phyloP scores from a whole-genome alignment of 53 echinoderm and acorn worm genomes.

The Crossaster papposus region DNA sequence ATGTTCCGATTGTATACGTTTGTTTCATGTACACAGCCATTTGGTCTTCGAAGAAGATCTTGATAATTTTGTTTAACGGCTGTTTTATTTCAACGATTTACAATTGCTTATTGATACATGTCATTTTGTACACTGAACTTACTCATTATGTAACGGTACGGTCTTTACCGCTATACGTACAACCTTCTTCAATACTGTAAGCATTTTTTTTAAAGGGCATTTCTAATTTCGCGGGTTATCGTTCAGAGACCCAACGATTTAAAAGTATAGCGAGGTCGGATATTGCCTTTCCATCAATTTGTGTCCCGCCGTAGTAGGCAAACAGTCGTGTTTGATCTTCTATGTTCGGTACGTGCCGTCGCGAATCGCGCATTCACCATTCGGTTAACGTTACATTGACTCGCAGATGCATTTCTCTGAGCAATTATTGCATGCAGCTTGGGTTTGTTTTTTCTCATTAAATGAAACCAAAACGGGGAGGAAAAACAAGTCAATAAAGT shows the following conservation, averaged over 20 bases:
- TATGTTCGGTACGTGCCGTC: background rate
- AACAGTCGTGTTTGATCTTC: conserved; percentile 46
- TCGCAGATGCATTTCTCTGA: background rate
- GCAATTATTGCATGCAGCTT: too few relatives aligned
- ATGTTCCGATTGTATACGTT: too few relatives aligned
- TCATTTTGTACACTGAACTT: too few relatives aligned
- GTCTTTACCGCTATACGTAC: too few relatives aligned
- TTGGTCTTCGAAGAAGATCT: too few relatives aligned
- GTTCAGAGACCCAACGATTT: background rate
- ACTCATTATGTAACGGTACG: too few relatives aligned
- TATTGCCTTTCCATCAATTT: conserved; percentile 9
- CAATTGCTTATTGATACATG: too few relatives aligned
- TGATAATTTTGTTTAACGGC: too few relatives aligned
- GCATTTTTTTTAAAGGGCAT: background rate
- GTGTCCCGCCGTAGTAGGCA: background rate
- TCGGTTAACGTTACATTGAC: background rate
- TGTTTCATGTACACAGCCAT: too few relatives aligned
- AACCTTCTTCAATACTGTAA: too few relatives aligned
- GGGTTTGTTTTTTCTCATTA: background rate
- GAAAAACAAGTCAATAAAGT: background rate
- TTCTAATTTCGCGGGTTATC: background rate
- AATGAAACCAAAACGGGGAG: background rate
- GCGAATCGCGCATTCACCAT: background rate
- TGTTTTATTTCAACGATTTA: too few relatives aligned
- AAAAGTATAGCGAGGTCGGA: conserved; percentile 1